A percentile compares a stretch with the other conserved stretches of the same genome.
These are phyloP conservation scores for Gastrophysa polygoni DNA, from an alignment of 2,888 invertebrate genomes.

Conservation along the genomic window DNA sequence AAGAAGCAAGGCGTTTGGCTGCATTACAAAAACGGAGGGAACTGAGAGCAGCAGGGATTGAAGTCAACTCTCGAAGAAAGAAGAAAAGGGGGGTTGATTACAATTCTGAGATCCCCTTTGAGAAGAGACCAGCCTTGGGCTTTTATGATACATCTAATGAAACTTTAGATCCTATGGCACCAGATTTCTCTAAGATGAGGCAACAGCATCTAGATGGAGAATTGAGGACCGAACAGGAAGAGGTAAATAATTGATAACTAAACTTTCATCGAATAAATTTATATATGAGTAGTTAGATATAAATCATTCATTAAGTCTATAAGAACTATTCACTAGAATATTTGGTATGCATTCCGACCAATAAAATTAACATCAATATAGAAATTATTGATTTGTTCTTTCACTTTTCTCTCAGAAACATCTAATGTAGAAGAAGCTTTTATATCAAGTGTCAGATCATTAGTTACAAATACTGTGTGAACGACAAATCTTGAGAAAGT, in stretches of 20 bases:
- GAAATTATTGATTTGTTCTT: too few relatives aligned
- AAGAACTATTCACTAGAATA: too few relatives aligned
- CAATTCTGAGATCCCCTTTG: slow-evolving; percentile 97
- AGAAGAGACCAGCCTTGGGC: slow-evolving; percentile 89
- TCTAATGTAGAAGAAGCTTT: too few relatives aligned
- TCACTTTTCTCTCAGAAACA: too few relatives aligned
- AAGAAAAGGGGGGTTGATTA: slow-evolving; percentile 94
- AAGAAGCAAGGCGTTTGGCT: slow-evolving; percentile 95
- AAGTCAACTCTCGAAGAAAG: slow-evolving; percentile 64
- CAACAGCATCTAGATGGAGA: slow-evolving; percentile 95
- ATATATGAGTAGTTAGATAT: not conserved
- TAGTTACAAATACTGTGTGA: too few relatives aligned
- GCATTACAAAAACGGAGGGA: slow-evolving; percentile 98
- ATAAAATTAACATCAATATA: too few relatives aligned
- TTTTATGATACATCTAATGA: slow-evolving; percentile 96
- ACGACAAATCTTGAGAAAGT: too few relatives aligned
- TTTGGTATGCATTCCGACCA: too few relatives aligned
- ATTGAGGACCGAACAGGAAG: slow-evolving; percentile 87
- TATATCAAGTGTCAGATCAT: too few relatives aligned
- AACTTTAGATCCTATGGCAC: slow-evolving; percentile 83
- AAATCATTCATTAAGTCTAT: too few relatives aligned
- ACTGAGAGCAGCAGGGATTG: slow-evolving; percentile 95
- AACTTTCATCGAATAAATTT: not conserved
- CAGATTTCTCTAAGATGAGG: slow-evolving; percentile 86
- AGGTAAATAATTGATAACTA: slow-evolving; percentile 60